phyloP scores from a whole-genome alignment of 1,140 invertebrate genomes.

The Choristoneura fumiferana region DNA sequence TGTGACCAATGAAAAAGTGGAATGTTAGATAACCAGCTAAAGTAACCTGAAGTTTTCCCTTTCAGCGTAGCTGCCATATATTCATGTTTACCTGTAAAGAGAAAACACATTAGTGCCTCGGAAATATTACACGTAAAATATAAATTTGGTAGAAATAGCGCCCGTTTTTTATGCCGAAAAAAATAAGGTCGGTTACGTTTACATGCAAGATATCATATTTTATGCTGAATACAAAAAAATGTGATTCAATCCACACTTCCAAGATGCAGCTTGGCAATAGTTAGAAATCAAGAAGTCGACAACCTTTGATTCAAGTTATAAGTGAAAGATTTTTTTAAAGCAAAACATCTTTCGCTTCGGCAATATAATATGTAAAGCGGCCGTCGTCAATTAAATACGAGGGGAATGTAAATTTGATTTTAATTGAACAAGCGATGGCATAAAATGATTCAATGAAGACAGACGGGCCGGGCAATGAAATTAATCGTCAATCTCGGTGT shows the following conservation, averaged over 20 bases:
- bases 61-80: no score
- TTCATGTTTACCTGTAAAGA: slow-evolving; percentile 16
- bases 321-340: slow-evolving; percentile 13
- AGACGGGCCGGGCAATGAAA: slow-evolving; percentile 49
- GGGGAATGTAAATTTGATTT: slow-evolving; percentile 41
- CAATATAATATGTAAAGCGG: slow-evolving; percentile 15
- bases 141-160: slow-evolving; percentile 13
- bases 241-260: no score
- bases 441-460: slow-evolving; percentile 62
- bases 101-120: slow-evolving; percentile 17
- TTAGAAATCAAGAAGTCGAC: slow-evolving; percentile 25
- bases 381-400: slow-evolving; percentile 18
- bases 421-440: slow-evolving; percentile 47
- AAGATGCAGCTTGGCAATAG: no score
- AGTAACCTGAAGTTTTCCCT: no score
- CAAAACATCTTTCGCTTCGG: not conserved
- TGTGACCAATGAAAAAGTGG: no score
- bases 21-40: no score
- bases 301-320: slow-evolving; percentile 25
- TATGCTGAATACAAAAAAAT: no score
- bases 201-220: no score
- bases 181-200: no score
- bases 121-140: slow-evolving; percentile 18
- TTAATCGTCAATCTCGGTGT: slow-evolving; percentile 47
- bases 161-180: not conserved